These are phyloP conservation scores for Xyrauchen texanus DNA, from an alignment of 2,113 vertebrate genomes.

Conservation along the genomic window DNA sequence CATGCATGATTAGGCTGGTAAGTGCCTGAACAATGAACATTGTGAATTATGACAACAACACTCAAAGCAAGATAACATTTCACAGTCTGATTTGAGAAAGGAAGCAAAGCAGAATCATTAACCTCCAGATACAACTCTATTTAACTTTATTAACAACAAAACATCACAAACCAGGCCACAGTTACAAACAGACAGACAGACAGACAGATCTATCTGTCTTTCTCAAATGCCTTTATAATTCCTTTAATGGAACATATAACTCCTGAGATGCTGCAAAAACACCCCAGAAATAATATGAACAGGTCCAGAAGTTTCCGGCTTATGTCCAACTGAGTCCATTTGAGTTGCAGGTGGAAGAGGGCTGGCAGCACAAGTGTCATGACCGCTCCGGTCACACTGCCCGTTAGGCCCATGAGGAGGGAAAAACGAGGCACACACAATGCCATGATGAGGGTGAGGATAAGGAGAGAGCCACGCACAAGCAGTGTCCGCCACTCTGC, in stretches of 20 bases:
- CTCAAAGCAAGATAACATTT: conserved; percentile 18
- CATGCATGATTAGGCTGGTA: conserved; percentile 22
- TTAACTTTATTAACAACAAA: not conserved
- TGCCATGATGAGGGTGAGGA: conserved; percentile 76
- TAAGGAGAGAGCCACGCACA: conserved; percentile 69
- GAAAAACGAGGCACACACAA: conserved; percentile 77
- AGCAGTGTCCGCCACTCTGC: conserved; percentile 41
- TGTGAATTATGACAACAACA: conserved; percentile 24
- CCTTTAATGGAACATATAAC: conserved; percentile 76
- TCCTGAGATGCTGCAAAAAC: conserved; percentile 75
- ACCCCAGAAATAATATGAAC: conserved; percentile 73
- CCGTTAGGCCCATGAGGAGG: conserved; percentile 79
- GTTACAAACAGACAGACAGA: not conserved
- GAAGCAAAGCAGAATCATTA: conserved; percentile 23
- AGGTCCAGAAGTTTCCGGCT: conserved; percentile 70
- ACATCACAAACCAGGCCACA: not conserved
- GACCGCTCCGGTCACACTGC: conserved; percentile 75
- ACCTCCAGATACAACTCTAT: not conserved
- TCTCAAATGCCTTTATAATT: conserved; percentile 64
- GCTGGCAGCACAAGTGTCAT: conserved; percentile 81
- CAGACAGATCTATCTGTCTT: conserved; percentile 4
- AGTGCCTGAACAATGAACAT: conserved; percentile 26
- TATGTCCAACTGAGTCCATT: conserved; percentile 67
- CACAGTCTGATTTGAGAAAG: conserved; percentile 19
- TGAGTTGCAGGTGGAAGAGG: conserved; percentile 79